Evolutionary conservation across 2,113 vertebrate genomes (phyloP).

Genomic region (Sylvietta virens): DNA sequence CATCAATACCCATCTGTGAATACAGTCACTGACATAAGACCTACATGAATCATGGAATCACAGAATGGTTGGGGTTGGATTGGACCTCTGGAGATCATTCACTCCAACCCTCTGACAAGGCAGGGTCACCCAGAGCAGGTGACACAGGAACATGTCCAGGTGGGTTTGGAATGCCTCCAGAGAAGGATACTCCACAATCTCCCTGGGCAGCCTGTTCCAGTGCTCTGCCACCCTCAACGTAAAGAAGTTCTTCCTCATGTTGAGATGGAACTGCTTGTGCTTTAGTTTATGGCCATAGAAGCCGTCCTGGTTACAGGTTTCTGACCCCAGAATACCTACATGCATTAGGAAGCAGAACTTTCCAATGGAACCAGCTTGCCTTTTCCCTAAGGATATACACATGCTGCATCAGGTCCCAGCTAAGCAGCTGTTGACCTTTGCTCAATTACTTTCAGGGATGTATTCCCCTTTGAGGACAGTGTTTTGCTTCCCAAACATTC

Average conservation of each 20-base stretch:
- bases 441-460: not conserved
- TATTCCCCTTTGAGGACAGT: not conserved
- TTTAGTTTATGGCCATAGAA: not conserved
- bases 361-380: not conserved
- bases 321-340: not conserved
- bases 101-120: not conserved
- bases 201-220: not conserved
- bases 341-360: not conserved
- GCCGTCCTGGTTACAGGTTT: not conserved
- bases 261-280: not conserved
- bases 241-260: not conserved
- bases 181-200: not conserved
- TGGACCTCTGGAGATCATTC: not conserved
- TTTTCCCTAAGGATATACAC: not conserved
- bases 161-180: not conserved
- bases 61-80: not conserved
- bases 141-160: fast-evolving
- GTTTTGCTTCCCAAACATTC: not conserved
- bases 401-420: not conserved
- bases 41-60: not conserved
- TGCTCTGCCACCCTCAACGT: fast-evolving
- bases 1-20: not conserved
- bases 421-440: not conserved
- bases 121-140: not conserved
- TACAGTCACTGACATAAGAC: not conserved